Percentiles rank a stretch among this genome's conserved stretches.
Conservation (phyloP, 2,113 vertebrate genomes). For the Myocastor coypus region DNA sequence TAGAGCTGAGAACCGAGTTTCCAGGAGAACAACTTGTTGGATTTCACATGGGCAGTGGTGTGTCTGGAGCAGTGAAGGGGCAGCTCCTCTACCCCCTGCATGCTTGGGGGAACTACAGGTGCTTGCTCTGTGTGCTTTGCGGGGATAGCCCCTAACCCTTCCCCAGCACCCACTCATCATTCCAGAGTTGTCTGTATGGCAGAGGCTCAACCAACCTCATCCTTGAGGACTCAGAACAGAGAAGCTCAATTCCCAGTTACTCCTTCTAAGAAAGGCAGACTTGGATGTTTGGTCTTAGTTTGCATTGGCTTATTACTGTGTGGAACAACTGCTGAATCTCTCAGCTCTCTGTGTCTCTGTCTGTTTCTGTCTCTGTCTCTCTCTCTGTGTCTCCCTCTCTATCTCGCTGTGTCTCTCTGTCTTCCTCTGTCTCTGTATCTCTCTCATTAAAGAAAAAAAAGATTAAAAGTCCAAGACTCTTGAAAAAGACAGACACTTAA, state of each 20-base stretch:
- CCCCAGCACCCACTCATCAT: background rate
- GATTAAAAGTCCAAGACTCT: slow-evolving; percentile 37
- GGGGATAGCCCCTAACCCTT: background rate
- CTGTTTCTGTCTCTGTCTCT: too few species aligned
- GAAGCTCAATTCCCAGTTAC: background rate
- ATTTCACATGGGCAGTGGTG: background rate
- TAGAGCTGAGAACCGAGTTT: background rate
- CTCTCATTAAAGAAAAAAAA: background rate
- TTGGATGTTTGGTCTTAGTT: background rate
- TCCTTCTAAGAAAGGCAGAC: slow-evolving; percentile 13
- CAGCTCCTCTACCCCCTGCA: background rate
- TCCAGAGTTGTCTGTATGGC: background rate
- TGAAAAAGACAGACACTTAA: slow-evolving; percentile 63
- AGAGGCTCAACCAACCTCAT: background rate
- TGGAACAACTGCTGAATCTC: slow-evolving; percentile 36
- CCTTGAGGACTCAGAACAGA: background rate
- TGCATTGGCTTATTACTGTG: background rate
- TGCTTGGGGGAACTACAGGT: background rate
- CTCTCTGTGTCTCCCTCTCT: too few species aligned
- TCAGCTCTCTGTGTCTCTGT: background rate
- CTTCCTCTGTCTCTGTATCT: too few species aligned
- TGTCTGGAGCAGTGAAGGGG: background rate
- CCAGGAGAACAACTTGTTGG: background rate
- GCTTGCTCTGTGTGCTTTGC: background rate
- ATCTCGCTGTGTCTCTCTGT: background rate